Conservation (phyloP, 2,888 invertebrate species). For the Chalcis sispes region DNA sequence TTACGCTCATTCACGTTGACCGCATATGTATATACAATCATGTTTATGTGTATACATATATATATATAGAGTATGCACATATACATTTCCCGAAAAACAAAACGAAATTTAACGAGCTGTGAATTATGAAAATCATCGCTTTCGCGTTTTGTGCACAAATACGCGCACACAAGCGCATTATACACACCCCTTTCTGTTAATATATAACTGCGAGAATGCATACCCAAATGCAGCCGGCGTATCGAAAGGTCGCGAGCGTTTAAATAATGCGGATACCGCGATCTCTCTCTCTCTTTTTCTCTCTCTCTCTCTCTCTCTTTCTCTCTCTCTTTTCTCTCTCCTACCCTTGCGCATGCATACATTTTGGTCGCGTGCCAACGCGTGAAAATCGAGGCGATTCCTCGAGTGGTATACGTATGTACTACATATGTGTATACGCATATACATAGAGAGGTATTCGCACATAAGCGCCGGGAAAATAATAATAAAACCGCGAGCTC, state of each 20-base stretch:
- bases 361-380: slow-evolving; percentile 72
- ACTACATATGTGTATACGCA: slow-evolving; percentile 68
- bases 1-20: neutral
- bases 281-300: slow-evolving; percentile 3
- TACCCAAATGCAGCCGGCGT: neutral
- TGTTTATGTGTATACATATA: no score
- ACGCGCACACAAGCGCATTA: no score
- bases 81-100: no score
- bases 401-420: no score
- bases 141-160: slow-evolving; percentile 31
- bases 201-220: no score
- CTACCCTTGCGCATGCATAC: neutral
- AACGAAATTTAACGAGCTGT: slow-evolving; percentile 72
- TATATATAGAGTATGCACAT: no score
- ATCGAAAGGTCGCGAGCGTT: slow-evolving; percentile 54
- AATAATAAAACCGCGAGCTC: slow-evolving; percentile 69
- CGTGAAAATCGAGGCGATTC: slow-evolving; percentile 68
- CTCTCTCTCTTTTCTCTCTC: neutral
- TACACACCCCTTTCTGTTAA: neutral
- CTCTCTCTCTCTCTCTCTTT: neutral
- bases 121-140: slow-evolving; percentile 74
- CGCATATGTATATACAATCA: no score
- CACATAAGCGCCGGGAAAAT: slow-evolving; percentile 22
- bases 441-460: neutral
- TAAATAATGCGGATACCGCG: slow-evolving; percentile 42